Evolutionary conservation across 2,888 invertebrate genomes (phyloP), one percentile per base, ranked within the genome.

Genomic region (Onthophagus sagittarius): DNA sequence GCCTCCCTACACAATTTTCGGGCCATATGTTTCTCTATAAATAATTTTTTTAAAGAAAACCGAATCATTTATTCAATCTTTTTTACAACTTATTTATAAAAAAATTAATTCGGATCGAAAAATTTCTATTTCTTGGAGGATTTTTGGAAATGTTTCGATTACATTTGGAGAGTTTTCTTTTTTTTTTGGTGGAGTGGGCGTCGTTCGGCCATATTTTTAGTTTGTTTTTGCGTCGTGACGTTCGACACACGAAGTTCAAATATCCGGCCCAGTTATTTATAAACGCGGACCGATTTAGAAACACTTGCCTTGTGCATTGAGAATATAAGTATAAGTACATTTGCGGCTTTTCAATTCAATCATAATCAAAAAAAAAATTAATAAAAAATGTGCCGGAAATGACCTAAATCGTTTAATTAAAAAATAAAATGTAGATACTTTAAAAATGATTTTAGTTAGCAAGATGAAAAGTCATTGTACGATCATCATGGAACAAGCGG

Each of bases 181-280:
- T 23, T 23, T 23, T 23, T 23, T 23, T 23, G 23, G 23, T 53
- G 5, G 39, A 53, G 39, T 53, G 39, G 39, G 39, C 39, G 39
- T 53, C 39, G 7, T 63, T 11, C 64, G 63, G 9, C 53, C 77
- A 76, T 83, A 83, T 83, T 83, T 83, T 83, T 83, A 83, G 82
- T 81, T 81, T 83, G 82, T 82, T 83, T 82, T 82, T 78, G 78
- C 80, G 77, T 79, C 80, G 79, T 81, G 82, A 83, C 82, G 83
- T 81, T 82, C 80, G 81, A 80, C 80, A 81, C 81, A 82, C 82
- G 82, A 81, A 82, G 82, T 81, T 82, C 81, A 82, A 82, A 83
- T 83, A 83, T 83, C 83, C 83, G 82, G 80, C 80, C 78, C 23
- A 23, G 79, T 80, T 83, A 83, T 83, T 83, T 82, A 83, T 83